Base-by-base conservation (phyloP, 92 coral and sea anemone species). In the Phenganax marumi region DNA sequence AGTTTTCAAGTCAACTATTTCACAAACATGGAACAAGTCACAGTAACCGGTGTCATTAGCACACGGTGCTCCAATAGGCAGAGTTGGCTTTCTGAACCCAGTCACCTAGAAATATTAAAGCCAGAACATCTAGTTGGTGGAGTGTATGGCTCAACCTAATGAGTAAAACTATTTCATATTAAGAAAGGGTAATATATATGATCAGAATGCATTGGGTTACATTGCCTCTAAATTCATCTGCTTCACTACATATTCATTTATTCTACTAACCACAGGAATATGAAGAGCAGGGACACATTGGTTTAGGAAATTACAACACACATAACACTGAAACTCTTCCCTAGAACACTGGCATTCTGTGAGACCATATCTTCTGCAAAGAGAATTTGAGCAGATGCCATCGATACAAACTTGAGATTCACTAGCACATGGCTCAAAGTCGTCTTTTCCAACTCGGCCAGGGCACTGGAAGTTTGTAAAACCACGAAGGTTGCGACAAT, bases 51-150 rank as follows among this genome's bases (percentile, higher is more conserved):
- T 78, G 68, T 91, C 54, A 63, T 96, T 85, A 8, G 84, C 90
- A 83, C 99, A 96, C 0, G 99, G 99, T 62, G 99, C 78, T 8
- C 99, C 99, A 0, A 92, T 57, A 3, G 89, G 83, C 80, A 93
- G 79, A 75, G 91, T 91, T 53, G 90, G 84, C 17, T 75, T 78
- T 49, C 83, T 78, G 23, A 78, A 78, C 1, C 73, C 73, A 8
- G 83, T 78, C 73, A 78, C 83, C 83, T 78, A 26, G 49, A 76
- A 17, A 13, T 7, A 46, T 17, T 7, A 68, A 68, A 68, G 12
- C 50, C 9, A 43, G 75, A 49, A n/a, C 12, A 33, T 33, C 43
- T 33, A 33, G 43, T 33, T 33, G 43, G 5, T 33, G 43, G 5
- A 33, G 43, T 33, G 43, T 33, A 33, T 33, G 43, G 43, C 43